phyloP scores from a whole-genome alignment of 2,113 vertebrate genomes.

The Mus spicilegus region DNA sequence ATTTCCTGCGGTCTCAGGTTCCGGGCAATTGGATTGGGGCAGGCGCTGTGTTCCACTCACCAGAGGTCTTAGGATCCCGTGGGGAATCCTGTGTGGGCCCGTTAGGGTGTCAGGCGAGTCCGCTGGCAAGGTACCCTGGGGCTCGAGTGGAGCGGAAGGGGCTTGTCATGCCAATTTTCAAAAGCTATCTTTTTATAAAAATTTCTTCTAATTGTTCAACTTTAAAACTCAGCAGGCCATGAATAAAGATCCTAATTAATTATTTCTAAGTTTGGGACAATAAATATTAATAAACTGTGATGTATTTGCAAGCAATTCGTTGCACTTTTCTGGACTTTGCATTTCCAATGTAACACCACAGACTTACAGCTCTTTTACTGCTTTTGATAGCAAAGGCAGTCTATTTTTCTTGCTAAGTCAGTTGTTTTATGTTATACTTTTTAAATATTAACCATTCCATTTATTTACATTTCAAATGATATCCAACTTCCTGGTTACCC shows the following conservation, averaged over 20 bases:
- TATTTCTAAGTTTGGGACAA: background rate
- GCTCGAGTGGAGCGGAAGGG: no score
- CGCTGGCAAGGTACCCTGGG: no score
- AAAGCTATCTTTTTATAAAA: background rate
- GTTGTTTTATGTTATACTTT: background rate
- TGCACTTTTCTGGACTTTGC: background rate
- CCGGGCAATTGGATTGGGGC: no score
- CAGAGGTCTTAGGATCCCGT: no score
- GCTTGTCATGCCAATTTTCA: background rate
- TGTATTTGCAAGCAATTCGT: background rate
- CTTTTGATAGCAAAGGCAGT: background rate
- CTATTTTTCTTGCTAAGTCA: background rate
- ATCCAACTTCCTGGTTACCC: no score
- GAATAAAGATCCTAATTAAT: background rate
- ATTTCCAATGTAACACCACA: background rate
- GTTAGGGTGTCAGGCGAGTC: no score
- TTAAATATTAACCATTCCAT: no score
- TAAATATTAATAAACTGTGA: background rate
- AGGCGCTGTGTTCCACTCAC: no score
- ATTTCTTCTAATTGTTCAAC: background rate
- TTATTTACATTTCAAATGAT: no score
- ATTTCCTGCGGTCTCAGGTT: no score
- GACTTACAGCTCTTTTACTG: background rate
- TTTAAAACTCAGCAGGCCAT: background rate
- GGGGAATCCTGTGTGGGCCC: no score